A percentile compares a stretch with the other conserved stretches of the same genome.
phyloP scores from a whole-genome alignment of 2,113 vertebrate species.

The rabbit (Oryctolagus cuniculus) region DNA sequence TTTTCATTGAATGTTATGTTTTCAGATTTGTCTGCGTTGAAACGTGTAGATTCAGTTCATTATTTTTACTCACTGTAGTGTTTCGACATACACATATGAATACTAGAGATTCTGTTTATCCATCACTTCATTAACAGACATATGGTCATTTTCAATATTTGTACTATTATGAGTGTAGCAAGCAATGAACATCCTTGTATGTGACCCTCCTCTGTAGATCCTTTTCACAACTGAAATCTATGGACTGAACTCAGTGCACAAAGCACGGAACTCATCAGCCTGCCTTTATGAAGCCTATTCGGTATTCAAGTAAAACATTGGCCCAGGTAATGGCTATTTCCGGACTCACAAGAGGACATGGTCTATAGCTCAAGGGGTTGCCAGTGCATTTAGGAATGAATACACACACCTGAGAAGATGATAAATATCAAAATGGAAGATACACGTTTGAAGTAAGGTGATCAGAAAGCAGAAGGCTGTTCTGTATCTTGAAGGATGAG shows the following conservation, averaged over 20 bases:
- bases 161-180: neutral
- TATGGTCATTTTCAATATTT: neutral
- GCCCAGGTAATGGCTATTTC: constrained; percentile 45
- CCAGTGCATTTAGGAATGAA: neutral
- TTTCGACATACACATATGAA: neutral
- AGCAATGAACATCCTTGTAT: neutral
- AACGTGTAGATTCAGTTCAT: neutral
- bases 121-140: neutral
- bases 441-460: neutral
- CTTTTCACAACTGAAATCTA: constrained; percentile 37
- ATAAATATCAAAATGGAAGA: neutral
- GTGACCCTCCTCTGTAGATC: neutral
- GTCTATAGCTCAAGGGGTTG: neutral
- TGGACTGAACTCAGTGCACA: constrained; percentile 13
- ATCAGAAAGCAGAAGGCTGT: constrained; percentile 36
- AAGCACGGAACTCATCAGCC: constrained; percentile 45
- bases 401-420: neutral
- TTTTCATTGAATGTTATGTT: neutral
- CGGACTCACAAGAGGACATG: neutral
- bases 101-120: neutral
- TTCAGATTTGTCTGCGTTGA: neutral
- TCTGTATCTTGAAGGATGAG: constrained; percentile 11
- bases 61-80: neutral
- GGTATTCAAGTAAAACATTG: neutral
- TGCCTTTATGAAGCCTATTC: constrained; percentile 42